Percentiles rank a stretch among this genome's conserved stretches.
Conservation (phyloP, 92 coral and sea anemone species). For the Bergia sp. region DNA sequence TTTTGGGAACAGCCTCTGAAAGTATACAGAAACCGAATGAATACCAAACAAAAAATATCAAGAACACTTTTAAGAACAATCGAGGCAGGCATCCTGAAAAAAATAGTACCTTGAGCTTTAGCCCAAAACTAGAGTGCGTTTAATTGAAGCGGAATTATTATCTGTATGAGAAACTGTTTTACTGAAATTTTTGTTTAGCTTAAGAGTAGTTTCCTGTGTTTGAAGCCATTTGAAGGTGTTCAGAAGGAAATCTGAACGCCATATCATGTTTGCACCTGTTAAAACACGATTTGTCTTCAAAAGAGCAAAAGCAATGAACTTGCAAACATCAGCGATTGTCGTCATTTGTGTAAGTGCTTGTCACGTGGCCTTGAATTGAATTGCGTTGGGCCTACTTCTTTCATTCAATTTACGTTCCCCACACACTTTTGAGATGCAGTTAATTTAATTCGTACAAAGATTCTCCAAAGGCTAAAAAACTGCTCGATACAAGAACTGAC, state of each 20-base stretch:
- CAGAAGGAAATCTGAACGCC: background rate
- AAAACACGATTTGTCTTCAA: background rate
- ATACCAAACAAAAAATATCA: no score
- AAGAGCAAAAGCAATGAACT: background rate
- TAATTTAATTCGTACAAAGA: background rate
- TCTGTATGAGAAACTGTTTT: background rate
- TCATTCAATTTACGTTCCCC: background rate
- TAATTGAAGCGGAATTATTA: background rate
- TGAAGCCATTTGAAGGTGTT: background rate
- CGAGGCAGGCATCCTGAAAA: no score
- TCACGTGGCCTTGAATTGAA: background rate
- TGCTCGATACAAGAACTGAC: background rate
- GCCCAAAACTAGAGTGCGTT: no score
- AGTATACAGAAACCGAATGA: no score
- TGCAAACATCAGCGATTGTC: background rate
- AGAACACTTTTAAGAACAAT: no score
- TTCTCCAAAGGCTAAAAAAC: background rate
- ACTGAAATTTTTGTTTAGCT: background rate
- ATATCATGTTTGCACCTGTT: background rate
- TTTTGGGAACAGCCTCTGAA: no score
- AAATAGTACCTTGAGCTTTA: no score
- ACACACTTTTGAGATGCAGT: background rate
- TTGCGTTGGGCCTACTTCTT: background rate
- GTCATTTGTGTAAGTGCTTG: background rate
- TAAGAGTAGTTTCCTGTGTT: background rate